phyloP scores from a whole-genome alignment of 2,797 vertebrate genomes.

The Fratercula arctica region DNA sequence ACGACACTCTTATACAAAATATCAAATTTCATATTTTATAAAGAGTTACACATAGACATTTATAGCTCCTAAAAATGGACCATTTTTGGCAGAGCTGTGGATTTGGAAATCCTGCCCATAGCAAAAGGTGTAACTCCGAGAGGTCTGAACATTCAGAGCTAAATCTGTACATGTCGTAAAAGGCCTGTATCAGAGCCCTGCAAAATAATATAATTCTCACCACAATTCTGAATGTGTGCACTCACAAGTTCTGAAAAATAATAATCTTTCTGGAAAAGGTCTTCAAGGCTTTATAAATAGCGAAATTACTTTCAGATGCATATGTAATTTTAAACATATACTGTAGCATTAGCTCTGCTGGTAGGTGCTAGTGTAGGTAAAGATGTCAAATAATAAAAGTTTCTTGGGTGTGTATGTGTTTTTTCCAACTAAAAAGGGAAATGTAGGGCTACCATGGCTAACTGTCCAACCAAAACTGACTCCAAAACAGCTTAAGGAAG shows the following conservation, averaged over 20 bases:
- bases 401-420: background rate
- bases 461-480: background rate
- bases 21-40: background rate
- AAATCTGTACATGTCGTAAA: background rate
- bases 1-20: background rate
- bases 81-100: background rate
- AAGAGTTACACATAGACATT: background rate
- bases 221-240: background rate
- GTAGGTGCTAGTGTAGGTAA: background rate
- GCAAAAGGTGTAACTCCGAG: background rate
- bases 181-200: background rate
- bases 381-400: background rate
- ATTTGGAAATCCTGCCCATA: conserved; percentile 9
- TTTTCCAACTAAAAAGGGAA: background rate
- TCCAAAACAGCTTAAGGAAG: background rate
- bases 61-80: background rate
- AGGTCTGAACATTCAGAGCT: background rate
- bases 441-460: background rate
- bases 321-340: background rate
- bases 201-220: background rate
- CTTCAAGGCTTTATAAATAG: background rate
- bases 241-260: background rate
- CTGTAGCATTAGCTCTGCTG: background rate
- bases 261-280: background rate
- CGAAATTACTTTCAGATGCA: background rate